Percentiles rank a stretch among this genome's conserved stretches.
Conservation (phyloP, 2,888 invertebrate species). For the Tridacna gigas region DNA sequence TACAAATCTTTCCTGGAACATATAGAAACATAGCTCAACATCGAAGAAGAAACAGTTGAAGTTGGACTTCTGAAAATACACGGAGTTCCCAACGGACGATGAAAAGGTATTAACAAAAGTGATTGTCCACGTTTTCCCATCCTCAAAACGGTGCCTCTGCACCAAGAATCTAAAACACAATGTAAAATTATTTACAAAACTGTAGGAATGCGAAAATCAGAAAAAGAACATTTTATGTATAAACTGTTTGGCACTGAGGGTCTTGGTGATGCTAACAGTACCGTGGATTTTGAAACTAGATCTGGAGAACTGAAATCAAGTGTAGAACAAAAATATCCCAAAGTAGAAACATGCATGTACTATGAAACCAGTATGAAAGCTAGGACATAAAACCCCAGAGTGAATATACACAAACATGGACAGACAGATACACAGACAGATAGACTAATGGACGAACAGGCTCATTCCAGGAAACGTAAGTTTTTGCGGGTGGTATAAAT, state of each 20-base stretch:
- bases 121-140: slow-evolving; percentile 33
- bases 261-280: background rate
- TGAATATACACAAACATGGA: too few relatives aligned
- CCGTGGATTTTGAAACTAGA: background rate
- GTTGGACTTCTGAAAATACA: slow-evolving; percentile 30
- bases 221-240: background rate
- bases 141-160: slow-evolving; percentile 19
- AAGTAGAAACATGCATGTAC: too few relatives aligned
- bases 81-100: slow-evolving; percentile 35
- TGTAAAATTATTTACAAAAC: slow-evolving; percentile 9
- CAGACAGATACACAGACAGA: too few relatives aligned
- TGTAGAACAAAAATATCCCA: background rate
- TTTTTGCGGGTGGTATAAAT: too few relatives aligned
- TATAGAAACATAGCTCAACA: slow-evolving; percentile 24
- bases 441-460: background rate
- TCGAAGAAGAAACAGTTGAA: slow-evolving; percentile 19
- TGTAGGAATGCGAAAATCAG: slow-evolving; percentile 17
- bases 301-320: background rate
- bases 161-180: slow-evolving; percentile 42
- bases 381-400: too few relatives aligned
- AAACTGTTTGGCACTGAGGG: background rate
- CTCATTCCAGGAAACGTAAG: too few relatives aligned
- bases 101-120: slow-evolving; percentile 36
- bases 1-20: slow-evolving; percentile 40
- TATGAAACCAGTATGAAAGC: too few relatives aligned